Evolutionary conservation across 2,113 vertebrate species (phyloP).

Genomic region (Eurypyga helias): DNA sequence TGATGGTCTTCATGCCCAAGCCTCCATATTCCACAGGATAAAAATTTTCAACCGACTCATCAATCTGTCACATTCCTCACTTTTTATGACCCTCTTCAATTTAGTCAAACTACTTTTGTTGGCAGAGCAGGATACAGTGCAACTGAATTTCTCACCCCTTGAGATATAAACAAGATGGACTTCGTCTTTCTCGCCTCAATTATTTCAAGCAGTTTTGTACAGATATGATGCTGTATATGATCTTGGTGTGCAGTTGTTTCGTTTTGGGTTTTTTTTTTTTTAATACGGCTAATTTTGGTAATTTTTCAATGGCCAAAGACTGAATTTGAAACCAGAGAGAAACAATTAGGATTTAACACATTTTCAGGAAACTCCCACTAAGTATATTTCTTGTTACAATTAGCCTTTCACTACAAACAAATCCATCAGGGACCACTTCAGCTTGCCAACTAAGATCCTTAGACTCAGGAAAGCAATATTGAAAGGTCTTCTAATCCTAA

Average conservation of each 20-base stretch:
- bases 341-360: not conserved
- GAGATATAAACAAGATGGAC: constrained; percentile 36
- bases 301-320: not conserved
- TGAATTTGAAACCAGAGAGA: not conserved
- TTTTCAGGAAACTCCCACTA: not conserved
- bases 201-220: not conserved
- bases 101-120: constrained; percentile 33
- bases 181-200: not conserved
- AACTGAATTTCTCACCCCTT: not conserved
- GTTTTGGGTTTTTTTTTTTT: not conserved
- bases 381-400: not conserved
- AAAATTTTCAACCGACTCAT: constrained; percentile 55
- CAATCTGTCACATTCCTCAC: constrained; percentile 50
- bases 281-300: not conserved
- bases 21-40: constrained; percentile 42
- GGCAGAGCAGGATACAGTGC: constrained; percentile 9
- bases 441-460: not conserved
- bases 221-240: not conserved
- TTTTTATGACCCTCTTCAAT: constrained; percentile 38
- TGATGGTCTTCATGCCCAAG: constrained; percentile 39
- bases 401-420: not conserved
- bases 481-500: not conserved
- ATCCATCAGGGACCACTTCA: not conserved
- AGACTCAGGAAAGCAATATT: not conserved
- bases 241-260: not conserved